Evolutionary conservation across 1,140 invertebrate genomes (phyloP).

Genomic region (Oncopeltus fasciatus): DNA sequence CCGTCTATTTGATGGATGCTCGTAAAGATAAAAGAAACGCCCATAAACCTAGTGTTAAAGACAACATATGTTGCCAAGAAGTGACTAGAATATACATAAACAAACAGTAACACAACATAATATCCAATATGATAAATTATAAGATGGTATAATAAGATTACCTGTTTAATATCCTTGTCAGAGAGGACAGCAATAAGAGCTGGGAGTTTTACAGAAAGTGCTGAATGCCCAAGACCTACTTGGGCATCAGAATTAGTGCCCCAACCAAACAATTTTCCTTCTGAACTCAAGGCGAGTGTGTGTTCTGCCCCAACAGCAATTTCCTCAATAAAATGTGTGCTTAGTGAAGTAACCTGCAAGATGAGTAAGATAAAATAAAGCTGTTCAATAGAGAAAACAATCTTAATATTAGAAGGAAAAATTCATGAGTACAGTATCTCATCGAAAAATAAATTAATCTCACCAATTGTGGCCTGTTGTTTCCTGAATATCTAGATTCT

Average conservation of each 20-base stretch:
- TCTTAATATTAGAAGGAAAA: background rate
- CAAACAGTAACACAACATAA: background rate
- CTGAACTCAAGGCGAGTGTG: constrained; percentile 39
- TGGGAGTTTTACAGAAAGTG: constrained; percentile 38
- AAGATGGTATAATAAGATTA: too few relatives aligned
- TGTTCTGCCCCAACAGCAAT: constrained; percentile 49
- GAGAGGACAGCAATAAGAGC: constrained; percentile 37
- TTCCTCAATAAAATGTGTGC: constrained; percentile 39
- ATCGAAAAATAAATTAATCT: background rate
- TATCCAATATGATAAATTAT: background rate
- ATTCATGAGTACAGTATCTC: background rate
- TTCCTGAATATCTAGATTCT: constrained; percentile 31
- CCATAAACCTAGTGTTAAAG: too few relatives aligned
- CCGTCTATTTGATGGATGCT: too few relatives aligned
- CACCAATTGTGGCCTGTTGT: constrained; percentile 32
- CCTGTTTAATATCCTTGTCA: constrained; percentile 43
- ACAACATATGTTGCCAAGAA: too few relatives aligned
- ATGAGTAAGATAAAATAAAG: background rate
- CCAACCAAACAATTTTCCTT: constrained; percentile 48
- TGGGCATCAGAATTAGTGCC: constrained; percentile 49
- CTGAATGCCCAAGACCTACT: constrained; percentile 42
- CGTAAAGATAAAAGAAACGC: too few relatives aligned
- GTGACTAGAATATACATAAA: too few relatives aligned
- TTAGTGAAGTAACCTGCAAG: constrained; percentile 33
- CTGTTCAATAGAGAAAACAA: background rate